These are phyloP conservation scores for Bufo bufo DNA, from an alignment of 2,113 vertebrate genomes.

Conservation along the genomic window DNA sequence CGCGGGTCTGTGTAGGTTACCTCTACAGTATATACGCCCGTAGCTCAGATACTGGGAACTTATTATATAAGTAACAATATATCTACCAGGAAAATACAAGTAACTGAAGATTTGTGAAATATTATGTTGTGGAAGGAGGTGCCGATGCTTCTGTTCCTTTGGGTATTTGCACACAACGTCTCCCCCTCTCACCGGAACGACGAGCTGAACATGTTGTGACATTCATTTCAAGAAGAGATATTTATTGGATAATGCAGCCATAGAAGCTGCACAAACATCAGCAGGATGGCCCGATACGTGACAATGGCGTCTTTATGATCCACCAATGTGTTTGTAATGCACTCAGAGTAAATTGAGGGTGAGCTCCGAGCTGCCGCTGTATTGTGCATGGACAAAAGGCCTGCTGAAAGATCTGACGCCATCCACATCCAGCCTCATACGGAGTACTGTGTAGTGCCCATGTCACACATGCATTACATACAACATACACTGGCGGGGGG, in stretches of 20 bases:
- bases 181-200: conserved; percentile 15
- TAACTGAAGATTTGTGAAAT: background rate
- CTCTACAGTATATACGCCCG: too few relatives aligned
- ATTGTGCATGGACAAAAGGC: conserved; percentile 32
- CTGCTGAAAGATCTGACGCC: background rate
- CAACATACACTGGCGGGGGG: background rate
- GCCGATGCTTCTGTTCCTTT: background rate
- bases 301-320: conserved; percentile 21
- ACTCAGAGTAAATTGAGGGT: conserved; percentile 47
- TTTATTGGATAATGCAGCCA: background rate
- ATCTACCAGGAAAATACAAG: background rate
- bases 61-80: background rate
- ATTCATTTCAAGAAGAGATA: conserved; percentile 25
- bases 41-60: background rate
- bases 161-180: conserved; percentile 5
- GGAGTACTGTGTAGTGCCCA: background rate
- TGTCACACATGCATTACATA: background rate
- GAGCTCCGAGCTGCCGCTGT: background rate
- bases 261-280: background rate
- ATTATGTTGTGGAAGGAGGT: background rate
- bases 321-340: conserved; percentile 35
- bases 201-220: conserved; percentile 37
- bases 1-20: too few relatives aligned
- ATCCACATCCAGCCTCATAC: background rate
- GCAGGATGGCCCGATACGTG: background rate